Base-by-base conservation (phyloP, 2,888 invertebrate genomes). In the Drosophila prolongata region DNA sequence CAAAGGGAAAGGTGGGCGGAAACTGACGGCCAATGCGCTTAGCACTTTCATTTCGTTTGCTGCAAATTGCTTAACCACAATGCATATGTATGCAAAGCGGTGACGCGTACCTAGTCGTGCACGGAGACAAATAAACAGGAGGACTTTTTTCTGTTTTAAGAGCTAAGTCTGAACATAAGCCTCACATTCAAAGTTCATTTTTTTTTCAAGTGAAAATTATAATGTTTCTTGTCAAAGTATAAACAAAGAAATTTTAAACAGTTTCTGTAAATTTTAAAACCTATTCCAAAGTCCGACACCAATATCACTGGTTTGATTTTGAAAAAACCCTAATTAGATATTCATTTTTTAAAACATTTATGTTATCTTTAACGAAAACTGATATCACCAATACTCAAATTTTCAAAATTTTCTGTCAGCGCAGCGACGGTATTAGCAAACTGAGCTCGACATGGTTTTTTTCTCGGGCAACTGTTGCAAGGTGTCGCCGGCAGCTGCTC, bases 11-110 rank as follows among this genome's bases (percentile, higher is more conserved):
- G 34, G 47, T 3, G 11, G 34, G 75, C 65, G 42, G 16, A 49
- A 62, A 84, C 59, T 75, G 86, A 79, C 71, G 70, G 69, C 73
- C 88, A 79, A 83, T 85, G 86, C 86, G 82, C 86, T 80, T 80
- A 80, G 89, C 77, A 77, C 76, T 85, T 82, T 86, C 83, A 83
- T 82, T 87, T 80, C 78, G 87, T 77, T 80, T 80, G 77, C 84
- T 71, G 80, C 79, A 85, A 85, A 85, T 89, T 83, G 84, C 89
- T 80, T 78, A 85, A 89, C 84, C 87, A 75, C 84, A 85, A 77
- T 88, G 76, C 77, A 80, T 68, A 68, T 76, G 67, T 72, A 76
- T 76, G 76, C 76, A 76, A 64, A 72, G 42, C 54, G 50, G 19
- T 54, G 65, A 44, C 46, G 40, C 55, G 53, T 43, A 42, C 14